Conservation (phyloP, 1,140 invertebrate species). For the Drosophila aff. region DNA sequence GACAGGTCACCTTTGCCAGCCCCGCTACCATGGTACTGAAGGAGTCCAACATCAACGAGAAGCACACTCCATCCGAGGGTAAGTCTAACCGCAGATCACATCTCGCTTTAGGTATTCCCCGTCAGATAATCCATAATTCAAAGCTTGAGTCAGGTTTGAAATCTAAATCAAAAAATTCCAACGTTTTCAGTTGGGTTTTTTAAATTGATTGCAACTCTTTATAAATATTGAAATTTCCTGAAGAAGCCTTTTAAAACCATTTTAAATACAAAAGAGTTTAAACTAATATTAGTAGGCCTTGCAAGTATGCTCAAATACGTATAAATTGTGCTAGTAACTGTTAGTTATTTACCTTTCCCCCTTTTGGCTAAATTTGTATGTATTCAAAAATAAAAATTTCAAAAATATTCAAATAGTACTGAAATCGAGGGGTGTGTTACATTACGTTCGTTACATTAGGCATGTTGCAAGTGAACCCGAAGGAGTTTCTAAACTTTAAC, state of each 20-base stretch:
- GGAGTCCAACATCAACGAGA: slow-evolving; percentile 47
- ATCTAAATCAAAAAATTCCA: too few relatives aligned
- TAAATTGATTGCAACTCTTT: too few relatives aligned
- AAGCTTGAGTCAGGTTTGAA: not conserved
- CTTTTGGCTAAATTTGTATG: slow-evolving; percentile 18
- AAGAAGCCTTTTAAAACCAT: too few relatives aligned
- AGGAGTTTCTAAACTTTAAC: slow-evolving; percentile 90
- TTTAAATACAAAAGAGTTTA: too few relatives aligned
- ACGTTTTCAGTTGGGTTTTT: too few relatives aligned
- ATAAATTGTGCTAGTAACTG: not conserved
- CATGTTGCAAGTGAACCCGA: slow-evolving; percentile 85
- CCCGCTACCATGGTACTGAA: slow-evolving; percentile 56
- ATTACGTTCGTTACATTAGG: slow-evolving; percentile 44
- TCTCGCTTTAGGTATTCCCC: not conserved
- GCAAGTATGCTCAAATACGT: slow-evolving; percentile 10
- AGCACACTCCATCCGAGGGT: slow-evolving; percentile 57
- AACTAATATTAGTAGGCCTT: not conserved
- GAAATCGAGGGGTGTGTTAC: not conserved
- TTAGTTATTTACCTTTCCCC: slow-evolving; percentile 13
- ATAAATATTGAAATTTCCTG: too few relatives aligned
- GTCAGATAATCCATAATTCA: not conserved
- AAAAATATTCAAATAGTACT: slow-evolving; percentile 12
- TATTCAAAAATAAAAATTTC: slow-evolving; percentile 19
- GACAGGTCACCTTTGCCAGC: slow-evolving; percentile 79
- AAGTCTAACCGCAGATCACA: slow-evolving; percentile 9